Conservation (phyloP, 30 jellyfish, hydroid and myxozoan genomes). For the Aurelia sp. region DNA sequence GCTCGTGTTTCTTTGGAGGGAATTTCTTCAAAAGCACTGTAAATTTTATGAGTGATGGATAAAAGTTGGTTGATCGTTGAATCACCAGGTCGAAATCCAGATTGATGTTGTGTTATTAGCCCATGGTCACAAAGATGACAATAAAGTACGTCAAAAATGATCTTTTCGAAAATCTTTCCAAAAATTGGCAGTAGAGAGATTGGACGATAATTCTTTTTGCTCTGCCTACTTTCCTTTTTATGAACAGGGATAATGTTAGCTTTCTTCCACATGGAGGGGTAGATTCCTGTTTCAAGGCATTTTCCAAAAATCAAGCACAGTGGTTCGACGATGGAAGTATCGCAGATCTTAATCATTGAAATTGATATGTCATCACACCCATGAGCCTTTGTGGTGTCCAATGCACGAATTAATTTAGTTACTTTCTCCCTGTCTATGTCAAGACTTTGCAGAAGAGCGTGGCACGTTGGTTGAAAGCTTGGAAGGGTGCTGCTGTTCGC, state of each 20-base stretch:
- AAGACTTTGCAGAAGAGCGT: conserved; percentile 18
- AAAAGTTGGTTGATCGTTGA: conserved; percentile 38
- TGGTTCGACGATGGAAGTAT: conserved; percentile 26
- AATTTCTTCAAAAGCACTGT: conserved; percentile 60
- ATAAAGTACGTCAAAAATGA: conserved; percentile 41
- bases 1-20: conserved; percentile 64
- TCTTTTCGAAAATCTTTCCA: conserved; percentile 19
- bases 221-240: too few relatives aligned
- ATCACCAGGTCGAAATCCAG: conserved; percentile 60
- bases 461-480: background rate
- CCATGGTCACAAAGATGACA: conserved; percentile 39
- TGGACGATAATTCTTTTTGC: background rate
- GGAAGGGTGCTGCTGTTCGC: conserved; percentile 17
- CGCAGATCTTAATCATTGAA: conserved; percentile 26
- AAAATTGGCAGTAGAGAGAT: too few relatives aligned
- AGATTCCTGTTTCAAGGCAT: too few relatives aligned
- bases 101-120: conserved; percentile 41
- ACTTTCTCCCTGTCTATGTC: conserved; percentile 20
- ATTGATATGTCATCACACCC: background rate
- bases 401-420: conserved; percentile 17
- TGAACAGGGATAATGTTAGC: too few relatives aligned
- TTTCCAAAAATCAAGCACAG: background rate
- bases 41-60: conserved; percentile 46
- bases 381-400: background rate
- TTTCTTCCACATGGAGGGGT: too few relatives aligned